phyloP scores from a whole-genome alignment of 2,797 vertebrate genomes.

The Lagorchestes hirsutus region DNA sequence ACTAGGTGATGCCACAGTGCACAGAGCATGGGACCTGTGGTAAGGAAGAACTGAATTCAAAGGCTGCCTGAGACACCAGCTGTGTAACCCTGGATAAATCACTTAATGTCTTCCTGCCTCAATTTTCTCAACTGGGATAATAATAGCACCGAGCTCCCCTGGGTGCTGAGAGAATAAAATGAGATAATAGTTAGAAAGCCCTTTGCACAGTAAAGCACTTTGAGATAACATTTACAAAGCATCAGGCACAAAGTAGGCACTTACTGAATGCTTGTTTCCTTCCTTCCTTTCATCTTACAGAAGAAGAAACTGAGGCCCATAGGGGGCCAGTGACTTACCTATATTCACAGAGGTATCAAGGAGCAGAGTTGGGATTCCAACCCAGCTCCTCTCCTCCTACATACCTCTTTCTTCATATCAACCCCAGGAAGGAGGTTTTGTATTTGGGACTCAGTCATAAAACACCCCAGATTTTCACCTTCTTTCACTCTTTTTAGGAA shows the following conservation, averaged over 20 bases:
- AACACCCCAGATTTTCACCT: neutral
- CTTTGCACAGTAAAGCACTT: neutral
- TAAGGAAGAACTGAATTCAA: neutral
- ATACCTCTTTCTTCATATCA: neutral
- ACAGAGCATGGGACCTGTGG: neutral
- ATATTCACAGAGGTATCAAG: neutral
- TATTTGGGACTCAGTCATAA: neutral
- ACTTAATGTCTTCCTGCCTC: neutral
- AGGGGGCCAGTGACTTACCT: neutral
- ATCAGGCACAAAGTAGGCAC: neutral
- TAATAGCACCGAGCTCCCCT: neutral
- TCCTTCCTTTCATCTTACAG: neutral
- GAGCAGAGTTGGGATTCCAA: neutral
- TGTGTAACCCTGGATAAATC: neutral
- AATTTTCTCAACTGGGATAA: neutral
- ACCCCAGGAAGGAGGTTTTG: constrained; percentile 22
- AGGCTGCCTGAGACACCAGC: neutral
- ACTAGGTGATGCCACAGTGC: neutral
- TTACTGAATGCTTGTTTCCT: neutral
- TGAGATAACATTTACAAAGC: neutral
- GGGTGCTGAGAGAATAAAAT: neutral
- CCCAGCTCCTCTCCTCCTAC: neutral
- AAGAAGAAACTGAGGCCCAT: neutral
- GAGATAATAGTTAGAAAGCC: neutral
- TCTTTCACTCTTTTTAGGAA: constrained; percentile 23